These are phyloP conservation scores for Craterocephalus amniculus DNA, from an alignment of 2,797 vertebrate genomes.

Conservation along the genomic window DNA sequence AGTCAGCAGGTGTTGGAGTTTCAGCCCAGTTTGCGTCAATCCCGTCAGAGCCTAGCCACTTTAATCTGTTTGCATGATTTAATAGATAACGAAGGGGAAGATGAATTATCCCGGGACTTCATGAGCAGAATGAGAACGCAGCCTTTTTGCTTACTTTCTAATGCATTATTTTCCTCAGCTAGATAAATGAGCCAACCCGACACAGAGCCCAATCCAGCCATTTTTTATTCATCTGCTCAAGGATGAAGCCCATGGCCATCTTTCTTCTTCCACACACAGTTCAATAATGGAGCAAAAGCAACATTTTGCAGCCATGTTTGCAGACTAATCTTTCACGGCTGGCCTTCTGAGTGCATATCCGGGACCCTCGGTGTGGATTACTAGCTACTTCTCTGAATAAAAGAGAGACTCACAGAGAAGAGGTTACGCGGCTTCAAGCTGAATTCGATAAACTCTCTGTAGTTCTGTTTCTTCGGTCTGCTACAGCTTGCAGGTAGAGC, in stretches of 20 bases:
- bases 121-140: neutral
- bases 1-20: neutral
- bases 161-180: neutral
- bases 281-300: neutral
- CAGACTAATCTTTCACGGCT: constrained; percentile 1
- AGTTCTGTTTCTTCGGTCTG: constrained; percentile 16
- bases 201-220: neutral
- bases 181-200: neutral
- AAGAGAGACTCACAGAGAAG: constrained; percentile 1
- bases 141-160: neutral
- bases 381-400: constrained; percentile 45
- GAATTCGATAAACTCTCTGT: constrained; percentile 29
- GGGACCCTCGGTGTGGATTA: constrained; percentile 11
- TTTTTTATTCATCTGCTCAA: constrained; percentile 11
- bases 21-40: neutral
- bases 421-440: constrained; percentile 26
- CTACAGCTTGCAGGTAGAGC: constrained; percentile 38
- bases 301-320: constrained; percentile 7
- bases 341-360: constrained; percentile 14
- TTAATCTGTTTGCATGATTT: neutral
- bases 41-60: too few species aligned
- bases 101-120: neutral
- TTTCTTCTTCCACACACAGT: neutral
- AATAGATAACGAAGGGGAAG: neutral
- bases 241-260: neutral